Evolutionary conservation across 2,888 invertebrate species (phyloP).

Genomic region (Napeogenes inachia): DNA sequence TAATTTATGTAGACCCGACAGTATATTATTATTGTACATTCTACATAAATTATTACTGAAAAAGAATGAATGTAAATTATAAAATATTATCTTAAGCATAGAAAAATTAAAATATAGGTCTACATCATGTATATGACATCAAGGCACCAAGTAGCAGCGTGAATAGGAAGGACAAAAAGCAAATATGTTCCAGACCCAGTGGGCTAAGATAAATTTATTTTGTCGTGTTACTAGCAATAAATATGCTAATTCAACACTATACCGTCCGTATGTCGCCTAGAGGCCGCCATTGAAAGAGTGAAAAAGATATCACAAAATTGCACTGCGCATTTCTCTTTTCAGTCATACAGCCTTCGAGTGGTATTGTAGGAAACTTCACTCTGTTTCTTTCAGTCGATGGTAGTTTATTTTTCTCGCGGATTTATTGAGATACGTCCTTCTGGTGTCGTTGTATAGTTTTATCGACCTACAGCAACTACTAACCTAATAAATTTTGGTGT

Average conservation of each 20-base stretch:
- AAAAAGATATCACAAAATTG: slow-evolving; percentile 77
- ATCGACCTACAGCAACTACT: slow-evolving; percentile 77
- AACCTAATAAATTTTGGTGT: slow-evolving; percentile 78
- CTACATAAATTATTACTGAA: no score
- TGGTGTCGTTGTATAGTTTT: slow-evolving; percentile 60
- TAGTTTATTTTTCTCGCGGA: slow-evolving; percentile 59
- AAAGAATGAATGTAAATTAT: no score
- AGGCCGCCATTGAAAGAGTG: slow-evolving; percentile 68
- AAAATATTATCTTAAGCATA: no score
- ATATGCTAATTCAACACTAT: slow-evolving; percentile 76
- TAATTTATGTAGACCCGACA: no score
- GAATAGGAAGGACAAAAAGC: slow-evolving; percentile 50
- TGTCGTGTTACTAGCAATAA: slow-evolving; percentile 73
- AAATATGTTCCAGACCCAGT: slow-evolving; percentile 58
- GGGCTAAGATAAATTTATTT: slow-evolving; percentile 72
- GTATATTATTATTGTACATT: no score
- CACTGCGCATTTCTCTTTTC: slow-evolving; percentile 76
- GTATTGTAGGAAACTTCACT: slow-evolving; percentile 59
- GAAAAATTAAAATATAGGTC: no score
- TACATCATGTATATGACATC: slow-evolving; percentile 1
- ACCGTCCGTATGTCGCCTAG: slow-evolving; percentile 75
- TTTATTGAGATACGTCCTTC: slow-evolving; percentile 64
- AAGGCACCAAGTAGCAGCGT: slow-evolving; percentile 38
- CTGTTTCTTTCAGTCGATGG: slow-evolving; percentile 59
- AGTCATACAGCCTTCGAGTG: slow-evolving; percentile 62